Percentiles rank a stretch among this genome's conserved stretches.
Evolutionary conservation across 1,140 invertebrate genomes (phyloP).

Genomic region (Pteromalus puparum): DNA sequence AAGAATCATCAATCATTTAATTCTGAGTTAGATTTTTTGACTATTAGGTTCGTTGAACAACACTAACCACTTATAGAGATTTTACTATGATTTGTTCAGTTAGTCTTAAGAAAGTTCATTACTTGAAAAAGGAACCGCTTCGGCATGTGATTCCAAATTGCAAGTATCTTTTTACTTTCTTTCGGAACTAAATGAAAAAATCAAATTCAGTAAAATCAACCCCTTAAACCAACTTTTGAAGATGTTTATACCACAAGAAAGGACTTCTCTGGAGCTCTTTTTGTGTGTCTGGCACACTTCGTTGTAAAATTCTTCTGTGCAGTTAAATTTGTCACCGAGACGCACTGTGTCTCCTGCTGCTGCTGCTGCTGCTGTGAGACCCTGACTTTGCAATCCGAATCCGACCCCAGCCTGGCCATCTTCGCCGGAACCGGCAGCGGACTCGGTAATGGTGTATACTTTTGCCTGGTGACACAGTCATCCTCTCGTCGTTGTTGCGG

Average conservation of each 20-base stretch:
- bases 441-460: slow-evolving; percentile 64
- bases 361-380: slow-evolving; percentile 9
- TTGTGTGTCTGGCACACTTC: slow-evolving; percentile 1
- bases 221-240: slow-evolving; percentile 46
- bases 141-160: background rate
- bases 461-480: slow-evolving; percentile 56
- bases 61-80: slow-evolving; percentile 12
- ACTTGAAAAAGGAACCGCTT: slow-evolving; percentile 7
- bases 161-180: background rate
- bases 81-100: background rate
- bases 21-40: background rate
- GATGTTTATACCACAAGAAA: slow-evolving; percentile 64
- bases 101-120: background rate
- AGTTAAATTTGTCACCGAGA: background rate
- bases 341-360: background rate
- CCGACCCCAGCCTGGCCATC: slow-evolving; percentile 57
- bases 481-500: slow-evolving; percentile 32
- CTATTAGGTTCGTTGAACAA: slow-evolving; percentile 25
- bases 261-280: slow-evolving; percentile 59
- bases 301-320: background rate
- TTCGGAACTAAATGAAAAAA: background rate
- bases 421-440: slow-evolving; percentile 60
- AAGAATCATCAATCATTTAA: background rate
- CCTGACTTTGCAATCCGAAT: background rate
- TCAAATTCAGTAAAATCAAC: background rate